These are phyloP conservation scores for Coranthus polyacanthus DNA, from an alignment of 2,797 vertebrate genomes.

Conservation along the genomic window DNA sequence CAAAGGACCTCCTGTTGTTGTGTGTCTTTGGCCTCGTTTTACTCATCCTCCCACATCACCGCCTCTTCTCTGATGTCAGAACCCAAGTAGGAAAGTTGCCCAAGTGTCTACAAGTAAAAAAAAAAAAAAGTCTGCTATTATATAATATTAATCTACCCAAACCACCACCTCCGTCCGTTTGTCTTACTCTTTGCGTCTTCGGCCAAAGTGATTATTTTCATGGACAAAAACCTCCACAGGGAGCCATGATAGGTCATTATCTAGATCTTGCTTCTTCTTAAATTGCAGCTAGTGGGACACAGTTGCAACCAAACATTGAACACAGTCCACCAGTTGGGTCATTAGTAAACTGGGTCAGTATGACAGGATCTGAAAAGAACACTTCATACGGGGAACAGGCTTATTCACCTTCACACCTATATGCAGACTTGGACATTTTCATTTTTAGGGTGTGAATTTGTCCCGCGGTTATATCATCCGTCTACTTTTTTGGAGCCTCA, in stretches of 20 bases:
- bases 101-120: slow-evolving; percentile 20
- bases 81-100: slow-evolving; percentile 33
- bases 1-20: slow-evolving; percentile 53
- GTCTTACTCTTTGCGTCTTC: neutral
- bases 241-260: slow-evolving; percentile 8
- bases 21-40: slow-evolving; percentile 61
- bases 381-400: neutral
- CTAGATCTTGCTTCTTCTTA: neutral
- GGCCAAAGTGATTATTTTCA: slow-evolving; percentile 3
- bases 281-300: slow-evolving; percentile 13
- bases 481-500: slow-evolving; percentile 18
- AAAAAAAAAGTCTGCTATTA: slow-evolving; percentile 5
- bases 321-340: slow-evolving; percentile 23
- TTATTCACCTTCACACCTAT: neutral
- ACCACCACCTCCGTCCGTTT: slow-evolving; percentile 5
- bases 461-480: slow-evolving; percentile 14
- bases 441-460: slow-evolving; percentile 17
- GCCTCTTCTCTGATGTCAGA: slow-evolving; percentile 57
- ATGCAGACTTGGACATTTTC: too few species aligned
- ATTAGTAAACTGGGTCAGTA: slow-evolving; percentile 60
- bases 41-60: slow-evolving; percentile 36
- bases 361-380: slow-evolving; percentile 31
- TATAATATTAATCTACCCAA: neutral
- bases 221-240: neutral
- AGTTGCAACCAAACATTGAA: slow-evolving; percentile 24